Evolutionary conservation across 2,113 vertebrate genomes (phyloP).

Genomic region (Chaetodon auriga): DNA sequence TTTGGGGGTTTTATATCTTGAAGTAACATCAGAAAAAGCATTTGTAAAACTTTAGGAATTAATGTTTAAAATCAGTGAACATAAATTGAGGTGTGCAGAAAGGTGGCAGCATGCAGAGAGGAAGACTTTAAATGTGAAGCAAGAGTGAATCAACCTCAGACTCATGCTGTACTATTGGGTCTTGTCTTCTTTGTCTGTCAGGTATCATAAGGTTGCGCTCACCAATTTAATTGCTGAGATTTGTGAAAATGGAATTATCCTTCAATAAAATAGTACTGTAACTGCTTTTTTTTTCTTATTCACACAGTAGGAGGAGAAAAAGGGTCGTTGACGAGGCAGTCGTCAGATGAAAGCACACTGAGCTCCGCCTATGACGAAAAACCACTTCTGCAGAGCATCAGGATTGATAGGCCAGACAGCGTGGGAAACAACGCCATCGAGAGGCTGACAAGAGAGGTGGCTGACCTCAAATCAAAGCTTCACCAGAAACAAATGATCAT

Average conservation of each 20-base stretch:
- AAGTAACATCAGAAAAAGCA: neutral
- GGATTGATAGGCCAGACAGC: accelerated
- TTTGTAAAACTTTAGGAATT: too few relatives aligned
- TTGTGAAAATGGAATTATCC: neutral
- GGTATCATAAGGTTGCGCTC: too few relatives aligned
- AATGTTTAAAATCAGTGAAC: too few relatives aligned
- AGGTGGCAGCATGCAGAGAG: too few relatives aligned
- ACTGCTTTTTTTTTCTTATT: too few relatives aligned
- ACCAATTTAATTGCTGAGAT: too few relatives aligned
- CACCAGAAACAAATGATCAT: neutral
- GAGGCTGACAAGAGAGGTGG: neutral
- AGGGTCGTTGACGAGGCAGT: accelerated
- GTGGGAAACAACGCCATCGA: accelerated
- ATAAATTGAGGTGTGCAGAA: too few relatives aligned
- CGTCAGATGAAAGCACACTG: neutral
- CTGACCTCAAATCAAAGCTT: neutral
- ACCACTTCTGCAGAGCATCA: accelerated
- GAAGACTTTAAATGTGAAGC: too few relatives aligned
- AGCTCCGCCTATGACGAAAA: accelerated
- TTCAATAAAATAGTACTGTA: neutral
- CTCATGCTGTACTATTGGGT: too few relatives aligned
- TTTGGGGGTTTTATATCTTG: neutral
- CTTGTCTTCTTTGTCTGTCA: too few relatives aligned
- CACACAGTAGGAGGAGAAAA: accelerated
- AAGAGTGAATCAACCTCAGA: too few relatives aligned